These are phyloP conservation scores for Rhyacichthys aspro DNA, from an alignment of 2,797 vertebrate species.

Conservation along the genomic window DNA sequence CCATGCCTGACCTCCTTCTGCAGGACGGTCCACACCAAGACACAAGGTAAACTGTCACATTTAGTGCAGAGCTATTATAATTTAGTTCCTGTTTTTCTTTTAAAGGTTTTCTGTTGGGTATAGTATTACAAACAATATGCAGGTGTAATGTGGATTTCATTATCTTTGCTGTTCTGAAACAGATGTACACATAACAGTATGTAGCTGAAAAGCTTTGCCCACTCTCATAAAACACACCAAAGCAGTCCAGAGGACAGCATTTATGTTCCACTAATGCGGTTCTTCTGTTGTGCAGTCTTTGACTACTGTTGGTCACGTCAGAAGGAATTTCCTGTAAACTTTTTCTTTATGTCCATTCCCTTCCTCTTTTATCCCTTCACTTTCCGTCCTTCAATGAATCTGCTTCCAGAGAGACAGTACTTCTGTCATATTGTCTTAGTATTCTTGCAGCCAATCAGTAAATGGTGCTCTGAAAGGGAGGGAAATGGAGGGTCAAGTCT, in stretches of 20 bases:
- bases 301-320: slow-evolving; percentile 44
- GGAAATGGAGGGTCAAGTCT: slow-evolving; percentile 30
- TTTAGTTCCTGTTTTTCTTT: slow-evolving; percentile 28
- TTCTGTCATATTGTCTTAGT: slow-evolving; percentile 52
- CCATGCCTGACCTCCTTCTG: slow-evolving; percentile 78
- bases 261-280: slow-evolving; percentile 48
- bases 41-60: slow-evolving; percentile 82
- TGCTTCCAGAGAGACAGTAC: slow-evolving; percentile 46
- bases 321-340: slow-evolving; percentile 29
- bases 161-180: slow-evolving; percentile 36
- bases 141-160: slow-evolving; percentile 54
- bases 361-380: background rate
- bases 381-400: slow-evolving; percentile 15
- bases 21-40: slow-evolving; percentile 80
- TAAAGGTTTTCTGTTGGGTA: slow-evolving; percentile 34
- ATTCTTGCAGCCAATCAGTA: slow-evolving; percentile 67
- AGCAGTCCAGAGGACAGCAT: slow-evolving; percentile 44
- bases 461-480: slow-evolving; percentile 59
- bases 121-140: slow-evolving; percentile 42
- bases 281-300: slow-evolving; percentile 42
- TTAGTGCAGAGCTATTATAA: slow-evolving; percentile 18
- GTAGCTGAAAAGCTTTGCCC: slow-evolving; percentile 34
- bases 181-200: slow-evolving; percentile 24
- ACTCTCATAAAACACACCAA: slow-evolving; percentile 34
- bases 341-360: slow-evolving; percentile 5